Percentiles rank a stretch among this genome's conserved stretches.
These are phyloP conservation scores for Patagioenas fasciata DNA, from an alignment of 2,113 vertebrate genomes.

Conservation along the genomic window DNA sequence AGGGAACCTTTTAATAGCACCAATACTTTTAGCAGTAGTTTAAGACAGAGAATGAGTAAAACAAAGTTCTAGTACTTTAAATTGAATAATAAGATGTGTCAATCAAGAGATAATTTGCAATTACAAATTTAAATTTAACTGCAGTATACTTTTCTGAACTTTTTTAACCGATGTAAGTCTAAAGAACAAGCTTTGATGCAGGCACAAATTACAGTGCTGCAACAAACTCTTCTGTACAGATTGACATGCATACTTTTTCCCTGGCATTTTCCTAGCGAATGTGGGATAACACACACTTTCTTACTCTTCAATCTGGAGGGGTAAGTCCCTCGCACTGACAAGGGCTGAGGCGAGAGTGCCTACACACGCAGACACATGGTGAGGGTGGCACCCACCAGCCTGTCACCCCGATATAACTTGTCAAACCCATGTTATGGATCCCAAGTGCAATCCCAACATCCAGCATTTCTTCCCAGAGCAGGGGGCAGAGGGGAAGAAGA, in stretches of 20 bases:
- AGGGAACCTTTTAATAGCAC: not conserved
- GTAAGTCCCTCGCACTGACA: fast-evolving
- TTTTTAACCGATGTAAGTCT: not conserved
- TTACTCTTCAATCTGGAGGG: not conserved
- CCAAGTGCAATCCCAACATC: not conserved
- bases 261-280: not conserved
- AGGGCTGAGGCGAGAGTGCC: not conserved
- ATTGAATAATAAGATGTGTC: not conserved
- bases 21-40: not conserved
- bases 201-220: not conserved
- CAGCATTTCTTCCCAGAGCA: not conserved
- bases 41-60: not conserved
- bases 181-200: not conserved
- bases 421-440: fast-evolving
- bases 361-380: fast-evolving
- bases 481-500: not conserved
- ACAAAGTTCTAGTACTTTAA: not conserved
- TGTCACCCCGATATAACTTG: no score
- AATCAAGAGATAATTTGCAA: not conserved
- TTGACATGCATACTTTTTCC: not conserved
- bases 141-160: not conserved
- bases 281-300: not conserved
- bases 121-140: not conserved
- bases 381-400: not conserved
- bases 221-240: not conserved